A percentile compares a stretch with the other conserved stretches of the same genome.
These are phyloP conservation scores for Phyto melanocephala DNA, from an alignment of 2,888 invertebrate species.

Conservation along the genomic window DNA sequence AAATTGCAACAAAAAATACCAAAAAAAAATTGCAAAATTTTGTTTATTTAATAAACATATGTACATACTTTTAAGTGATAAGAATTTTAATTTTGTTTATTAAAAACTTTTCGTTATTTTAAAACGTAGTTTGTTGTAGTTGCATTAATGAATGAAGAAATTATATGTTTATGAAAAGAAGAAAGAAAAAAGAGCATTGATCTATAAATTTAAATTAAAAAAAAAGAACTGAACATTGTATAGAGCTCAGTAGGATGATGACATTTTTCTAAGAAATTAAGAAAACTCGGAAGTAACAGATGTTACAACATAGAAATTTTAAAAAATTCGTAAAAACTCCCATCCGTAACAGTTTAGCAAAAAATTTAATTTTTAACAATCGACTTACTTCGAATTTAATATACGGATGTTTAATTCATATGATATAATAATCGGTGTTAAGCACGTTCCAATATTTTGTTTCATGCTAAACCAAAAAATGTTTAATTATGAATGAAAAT, in stretches of 20 bases:
- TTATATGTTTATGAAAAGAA: neutral
- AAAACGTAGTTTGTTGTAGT: too few species aligned
- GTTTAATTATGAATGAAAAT: neutral
- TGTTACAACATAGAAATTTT: too few species aligned
- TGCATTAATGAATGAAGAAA: constrained; percentile 38
- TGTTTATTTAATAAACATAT: neutral
- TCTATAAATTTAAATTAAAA: constrained; percentile 13
- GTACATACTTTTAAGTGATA: constrained; percentile 14
- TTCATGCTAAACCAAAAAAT: too few species aligned
- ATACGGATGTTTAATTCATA: too few species aligned
- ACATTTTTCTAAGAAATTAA: constrained; percentile 43
- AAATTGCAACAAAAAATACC: neutral
- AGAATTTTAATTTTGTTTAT: neutral
- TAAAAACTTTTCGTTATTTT: neutral
- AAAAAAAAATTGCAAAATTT: neutral
- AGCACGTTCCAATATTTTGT: too few species aligned
- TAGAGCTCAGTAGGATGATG: constrained; percentile 30
- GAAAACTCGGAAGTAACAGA: too few species aligned
- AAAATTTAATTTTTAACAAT: too few species aligned
- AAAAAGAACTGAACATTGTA: neutral
- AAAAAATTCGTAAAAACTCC: too few species aligned
- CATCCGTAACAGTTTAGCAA: too few species aligned
- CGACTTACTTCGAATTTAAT: too few species aligned
- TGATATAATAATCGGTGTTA: too few species aligned
- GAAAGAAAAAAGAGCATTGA: constrained; percentile 4